phyloP scores from a whole-genome alignment of 2,888 invertebrate genomes.

The Netelia inedita region DNA sequence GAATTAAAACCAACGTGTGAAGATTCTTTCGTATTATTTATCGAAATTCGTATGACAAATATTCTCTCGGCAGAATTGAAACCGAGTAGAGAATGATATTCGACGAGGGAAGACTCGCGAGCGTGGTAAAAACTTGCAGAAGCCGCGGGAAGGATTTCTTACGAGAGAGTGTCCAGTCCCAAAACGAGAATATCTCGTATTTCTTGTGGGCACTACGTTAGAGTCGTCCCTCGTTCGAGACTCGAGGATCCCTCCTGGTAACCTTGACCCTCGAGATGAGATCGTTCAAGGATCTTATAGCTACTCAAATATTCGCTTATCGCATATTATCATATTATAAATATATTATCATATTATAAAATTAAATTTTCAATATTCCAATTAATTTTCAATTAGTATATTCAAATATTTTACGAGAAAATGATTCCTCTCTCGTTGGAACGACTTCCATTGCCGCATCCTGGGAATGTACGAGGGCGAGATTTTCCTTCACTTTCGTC shows the following conservation, averaged over 20 bases:
- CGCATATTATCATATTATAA: not conserved
- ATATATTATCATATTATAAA: not conserved
- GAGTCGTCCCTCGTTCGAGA: constrained; percentile 32
- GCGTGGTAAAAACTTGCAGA: constrained; percentile 56
- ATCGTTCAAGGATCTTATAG: constrained; percentile 47
- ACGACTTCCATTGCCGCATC: not conserved
- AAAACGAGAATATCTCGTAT: constrained; percentile 59
- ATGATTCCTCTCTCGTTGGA: constrained; percentile 33
- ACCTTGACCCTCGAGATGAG: constrained; percentile 60
- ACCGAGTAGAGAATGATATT: not conserved
- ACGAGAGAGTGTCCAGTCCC: constrained; percentile 14
- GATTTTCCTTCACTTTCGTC: constrained; percentile 68
- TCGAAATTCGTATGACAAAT: not conserved
- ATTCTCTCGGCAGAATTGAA: not conserved
- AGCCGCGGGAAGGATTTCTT: constrained; percentile 28
- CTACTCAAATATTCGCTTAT: not conserved
- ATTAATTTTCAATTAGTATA: not conserved
- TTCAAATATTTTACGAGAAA: constrained; percentile 15
- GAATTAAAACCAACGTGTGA: no score
- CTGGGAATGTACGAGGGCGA: constrained; percentile 12
- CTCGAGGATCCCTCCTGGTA: constrained; percentile 50
- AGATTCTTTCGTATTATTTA: not conserved
- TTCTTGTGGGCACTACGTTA: constrained; percentile 29
- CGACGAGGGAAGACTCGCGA: not conserved
- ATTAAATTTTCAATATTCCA: not conserved